Evolutionary conservation across 2,113 vertebrate species (phyloP), one percentile per base, ranked within the genome.

Genomic region (Petrocephalus microphthalmus): DNA sequence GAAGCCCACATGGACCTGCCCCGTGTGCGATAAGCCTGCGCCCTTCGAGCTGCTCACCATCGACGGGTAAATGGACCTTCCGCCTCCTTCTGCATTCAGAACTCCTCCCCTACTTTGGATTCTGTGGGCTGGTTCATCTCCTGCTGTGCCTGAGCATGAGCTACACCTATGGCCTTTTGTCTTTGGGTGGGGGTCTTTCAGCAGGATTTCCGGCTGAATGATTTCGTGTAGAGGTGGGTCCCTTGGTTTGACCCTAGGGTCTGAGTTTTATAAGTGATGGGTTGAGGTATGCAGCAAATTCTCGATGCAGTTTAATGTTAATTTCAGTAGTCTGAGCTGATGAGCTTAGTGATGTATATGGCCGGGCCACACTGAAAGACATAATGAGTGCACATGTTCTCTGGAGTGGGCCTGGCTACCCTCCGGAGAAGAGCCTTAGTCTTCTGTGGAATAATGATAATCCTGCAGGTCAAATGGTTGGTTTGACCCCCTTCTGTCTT

Each of bases 1-100:
- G 93, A 99, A 99, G 89, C 98, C 98, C 90, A 99, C 98, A 0
- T 99, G 98, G 98, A 97, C 97, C 93, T 99, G 98, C 87, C 98
- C 98, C 0, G 98, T 99, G 87, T 99, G 98, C 13, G 98, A 99
- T 93, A 99, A 99, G 91, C 97, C 98, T 0, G 98, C 98, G 1
- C 97, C 98, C 22, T 99, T 98, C 3, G 97, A 98, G 93, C 96
- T 99, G 93, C 97, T 99, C 84, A 98, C 98, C 90, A 99, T 99
- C 0, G 98, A 99, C 3, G 98, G 98, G 98, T 99, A 95, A 96
- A 91, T 19, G 0, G 0, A 7, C 7, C 85, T 19, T 8, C 1
- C 42, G 81, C 37, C 3, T 83, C 22, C 81, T 25, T 22, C 7
- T 22, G 78, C 17, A 7, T 83, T 5, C 3, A 13, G 37, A 10